Base-by-base conservation (phyloP, 2,797 vertebrate genomes). In the Notolabrus celidotus region DNA sequence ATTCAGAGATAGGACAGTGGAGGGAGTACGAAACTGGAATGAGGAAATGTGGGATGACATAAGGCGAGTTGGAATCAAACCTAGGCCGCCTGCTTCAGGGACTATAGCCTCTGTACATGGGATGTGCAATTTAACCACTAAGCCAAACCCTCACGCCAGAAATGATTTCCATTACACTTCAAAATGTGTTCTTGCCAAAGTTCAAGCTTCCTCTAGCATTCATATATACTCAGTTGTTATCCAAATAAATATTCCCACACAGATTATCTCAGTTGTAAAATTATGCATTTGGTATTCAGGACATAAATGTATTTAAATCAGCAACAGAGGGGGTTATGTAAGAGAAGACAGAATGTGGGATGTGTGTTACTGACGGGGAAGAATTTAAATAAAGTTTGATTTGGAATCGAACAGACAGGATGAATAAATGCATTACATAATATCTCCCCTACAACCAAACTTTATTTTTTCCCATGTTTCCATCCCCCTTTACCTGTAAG, bases 401-500 rank as follows among this genome's bases (percentile, higher is more conserved):
- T 25, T 25, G 52, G 22, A 75, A 60, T 5, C 14, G 9, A 42
- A 50, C 20, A 51, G 49, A 62, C 7, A 56, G 12, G 34, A 54
- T 54, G 38, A 45, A 19, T 33, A 27, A 67, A 64, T 53, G 20
- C 36, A 51, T 50, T 66, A 23, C 53, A 54, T 36, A 52, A 42
- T 9, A 2, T 31, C 15, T 5, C 4, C 47, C 15, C 17, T 46
- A 49, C 17, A 7, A 46, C 10, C 11, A 36, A 31, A 31, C 42
- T 23, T 23, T 23, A 1, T 23, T 11, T 22, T 46, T 46, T 14
- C 0, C 45, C 7, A n/a, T 7, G 6, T 4, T 27, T 14, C 59
- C 14, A n/a, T 54, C 34, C 27, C 14, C 14, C 70, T 64, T 95
- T 92, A 99, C 97, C 96, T 95, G 92, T 99, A 98, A 51, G 96